These are phyloP conservation scores for Leptoteleia sp. DNA, from an alignment of 1,140 invertebrate species.

Conservation along the genomic window DNA sequence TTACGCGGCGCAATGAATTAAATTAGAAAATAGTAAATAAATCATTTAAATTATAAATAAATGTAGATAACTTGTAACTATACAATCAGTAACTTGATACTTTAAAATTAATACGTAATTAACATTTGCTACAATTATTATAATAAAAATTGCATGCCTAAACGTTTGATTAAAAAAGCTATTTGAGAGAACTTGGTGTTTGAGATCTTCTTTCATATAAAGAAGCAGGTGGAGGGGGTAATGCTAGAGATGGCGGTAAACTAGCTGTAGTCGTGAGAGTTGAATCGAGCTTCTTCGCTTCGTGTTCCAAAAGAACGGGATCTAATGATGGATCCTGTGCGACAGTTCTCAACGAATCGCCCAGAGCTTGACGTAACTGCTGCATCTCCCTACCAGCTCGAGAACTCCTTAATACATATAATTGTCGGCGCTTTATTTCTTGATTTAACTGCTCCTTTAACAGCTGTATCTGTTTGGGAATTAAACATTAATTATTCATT, in stretches of 20 bases:
- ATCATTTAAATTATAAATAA: too few species aligned
- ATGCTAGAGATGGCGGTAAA: conserved; percentile 67
- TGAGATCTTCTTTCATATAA: conserved; percentile 76
- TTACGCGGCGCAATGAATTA: too few species aligned
- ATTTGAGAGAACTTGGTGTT: conserved; percentile 78
- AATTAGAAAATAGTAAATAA: too few species aligned
- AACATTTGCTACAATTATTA: too few species aligned
- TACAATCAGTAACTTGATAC: too few species aligned
- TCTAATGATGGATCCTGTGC: conserved; percentile 91
- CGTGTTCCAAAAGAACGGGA: conserved; percentile 90
- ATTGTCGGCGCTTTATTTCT: conserved; percentile 92
- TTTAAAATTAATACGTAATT: too few species aligned
- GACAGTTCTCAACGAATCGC: conserved; percentile 91
- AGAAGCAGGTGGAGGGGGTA: conserved; percentile 63
- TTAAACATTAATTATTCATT: too few species aligned
- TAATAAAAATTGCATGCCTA: too few species aligned
- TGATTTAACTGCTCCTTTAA: conserved; percentile 91
- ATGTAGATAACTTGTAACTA: too few species aligned
- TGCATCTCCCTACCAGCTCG: conserved; percentile 92
- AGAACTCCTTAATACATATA: conserved; percentile 89
- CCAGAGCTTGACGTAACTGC: conserved; percentile 89
- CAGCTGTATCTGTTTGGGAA: conserved; percentile 83
- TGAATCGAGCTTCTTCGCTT: conserved; percentile 90
- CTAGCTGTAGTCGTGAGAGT: conserved; percentile 83
- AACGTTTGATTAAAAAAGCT: too few species aligned